Evolutionary conservation across 2,113 vertebrate species (phyloP), one percentile per base, ranked within the genome.

Genomic region (Pollachius pollachius): DNA sequence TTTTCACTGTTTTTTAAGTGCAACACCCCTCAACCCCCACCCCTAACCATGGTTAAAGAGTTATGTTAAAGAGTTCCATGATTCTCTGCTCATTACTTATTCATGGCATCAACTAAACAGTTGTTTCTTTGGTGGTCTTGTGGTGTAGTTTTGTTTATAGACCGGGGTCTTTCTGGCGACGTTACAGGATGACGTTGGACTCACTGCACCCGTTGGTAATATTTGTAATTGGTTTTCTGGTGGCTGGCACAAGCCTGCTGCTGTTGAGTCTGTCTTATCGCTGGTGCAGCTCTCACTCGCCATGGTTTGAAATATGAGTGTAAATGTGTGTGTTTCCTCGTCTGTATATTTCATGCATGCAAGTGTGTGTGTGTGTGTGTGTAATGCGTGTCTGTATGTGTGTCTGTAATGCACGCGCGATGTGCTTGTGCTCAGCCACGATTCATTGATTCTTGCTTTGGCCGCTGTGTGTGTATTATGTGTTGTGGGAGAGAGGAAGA

Each of bases 401-500:
- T 56, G 70, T 54, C 16, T 56, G n/a, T 4, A 57, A 62, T 72
- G 76, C 27, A n/a, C 71, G 57, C 37, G 64, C 3, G 30, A 71
- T 4, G 62, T 27, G 60, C 11, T 17, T 27, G 60, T 62, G 60
- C 52, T 13, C 52, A 27, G 61, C 65, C 65, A 0, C 70, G 76
- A 81, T 85, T 70, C 70, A 82, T 82, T 78, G 27, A 76, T 81
- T 81, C 77, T 73, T 76, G 63, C 69, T 41, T 27, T 64, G 64
- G 13, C 73, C 68, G 75, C 52, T 27, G 30, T 34, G 30, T 34
- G 30, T 34, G 30, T 34, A 34, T 34, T 34, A 7, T 34, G 82
- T 64, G 62, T 64, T 34, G 27, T 64, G 27, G 37, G 77, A 62
- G 68, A 76, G 72, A 87, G 85, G 84, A 90, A 85, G 78, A 84